A percentile compares a stretch with the other conserved stretches of the same genome.
phyloP scores from a whole-genome alignment of 2,113 vertebrate genomes.

The Todiramphus saurophagus region DNA sequence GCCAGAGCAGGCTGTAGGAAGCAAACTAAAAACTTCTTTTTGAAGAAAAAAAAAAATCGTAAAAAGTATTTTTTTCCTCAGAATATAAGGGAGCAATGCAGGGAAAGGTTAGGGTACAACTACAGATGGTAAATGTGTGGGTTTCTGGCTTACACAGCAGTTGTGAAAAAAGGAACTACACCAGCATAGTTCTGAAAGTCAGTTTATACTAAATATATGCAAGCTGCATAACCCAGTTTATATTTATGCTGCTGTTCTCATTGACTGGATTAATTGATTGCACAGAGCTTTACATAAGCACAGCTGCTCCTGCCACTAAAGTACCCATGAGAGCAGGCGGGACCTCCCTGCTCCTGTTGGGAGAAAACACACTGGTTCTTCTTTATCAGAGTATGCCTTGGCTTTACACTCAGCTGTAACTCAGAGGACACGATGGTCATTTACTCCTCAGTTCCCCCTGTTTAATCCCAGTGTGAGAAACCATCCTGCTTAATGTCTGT shows the following conservation, averaged over 20 bases:
- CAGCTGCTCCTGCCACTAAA: not conserved
- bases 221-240: not conserved
- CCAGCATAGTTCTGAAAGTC: not conserved
- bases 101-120: not conserved
- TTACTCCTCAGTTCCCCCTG: not conserved
- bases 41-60: too few relatives aligned
- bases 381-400: not conserved
- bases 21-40: not conserved
- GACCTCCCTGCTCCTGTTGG: not conserved
- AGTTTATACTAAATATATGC: not conserved
- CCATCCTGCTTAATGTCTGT: not conserved
- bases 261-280: not conserved
- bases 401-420: not conserved
- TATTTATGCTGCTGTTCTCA: not conserved
- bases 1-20: not conserved
- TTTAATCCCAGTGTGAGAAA: not conserved
- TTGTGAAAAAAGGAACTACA: not conserved
- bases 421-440: not conserved
- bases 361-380: not conserved
- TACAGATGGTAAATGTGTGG: not conserved
- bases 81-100: not conserved
- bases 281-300: not conserved
- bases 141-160: not conserved
- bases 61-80: not conserved
- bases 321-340: not conserved